Percentiles rank a stretch among this genome's conserved stretches.
phyloP scores from a whole-genome alignment of 2,888 invertebrate species.

The Tachystola acroxantha region DNA sequence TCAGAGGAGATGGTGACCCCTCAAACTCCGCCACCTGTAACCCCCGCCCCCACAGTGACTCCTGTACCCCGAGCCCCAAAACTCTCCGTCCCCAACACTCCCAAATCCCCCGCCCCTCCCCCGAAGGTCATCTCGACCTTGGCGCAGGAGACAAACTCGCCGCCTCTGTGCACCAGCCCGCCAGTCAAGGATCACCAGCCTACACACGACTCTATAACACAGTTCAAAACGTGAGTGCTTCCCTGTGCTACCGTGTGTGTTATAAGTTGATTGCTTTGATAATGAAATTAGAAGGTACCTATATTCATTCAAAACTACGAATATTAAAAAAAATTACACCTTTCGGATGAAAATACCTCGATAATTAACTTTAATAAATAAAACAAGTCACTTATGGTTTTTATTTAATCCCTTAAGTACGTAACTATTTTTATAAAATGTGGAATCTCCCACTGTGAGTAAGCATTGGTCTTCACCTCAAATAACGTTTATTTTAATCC shows the following conservation, averaged over 20 bases:
- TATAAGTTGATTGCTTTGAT: slow-evolving; percentile 3
- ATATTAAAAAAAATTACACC: no score
- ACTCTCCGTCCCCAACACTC: slow-evolving; percentile 20
- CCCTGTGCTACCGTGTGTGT: background rate
- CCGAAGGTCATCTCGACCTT: slow-evolving; percentile 22
- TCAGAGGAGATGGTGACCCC: slow-evolving; percentile 63
- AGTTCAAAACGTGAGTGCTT: slow-evolving; percentile 68
- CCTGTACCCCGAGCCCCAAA: slow-evolving; percentile 25
- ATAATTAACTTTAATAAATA: no score
- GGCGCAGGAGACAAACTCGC: slow-evolving; percentile 49
- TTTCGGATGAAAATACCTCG: no score
- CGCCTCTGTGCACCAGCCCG: slow-evolving; percentile 65
- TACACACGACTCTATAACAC: slow-evolving; percentile 57
- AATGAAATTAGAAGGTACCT: no score
- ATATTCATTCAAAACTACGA: no score
- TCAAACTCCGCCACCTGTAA: slow-evolving; percentile 51
- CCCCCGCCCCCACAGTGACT: slow-evolving; percentile 24
- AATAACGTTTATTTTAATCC: no score
- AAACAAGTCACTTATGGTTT: no score
- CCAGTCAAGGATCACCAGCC: slow-evolving; percentile 54
- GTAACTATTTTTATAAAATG: no score
- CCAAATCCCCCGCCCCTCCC: slow-evolving; percentile 27
- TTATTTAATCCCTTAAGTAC: no score
- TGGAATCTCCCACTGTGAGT: no score
- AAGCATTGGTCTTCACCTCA: no score